Evolutionary conservation across 1,140 invertebrate genomes (phyloP).

Genomic region (Magallana ariakensis): DNA sequence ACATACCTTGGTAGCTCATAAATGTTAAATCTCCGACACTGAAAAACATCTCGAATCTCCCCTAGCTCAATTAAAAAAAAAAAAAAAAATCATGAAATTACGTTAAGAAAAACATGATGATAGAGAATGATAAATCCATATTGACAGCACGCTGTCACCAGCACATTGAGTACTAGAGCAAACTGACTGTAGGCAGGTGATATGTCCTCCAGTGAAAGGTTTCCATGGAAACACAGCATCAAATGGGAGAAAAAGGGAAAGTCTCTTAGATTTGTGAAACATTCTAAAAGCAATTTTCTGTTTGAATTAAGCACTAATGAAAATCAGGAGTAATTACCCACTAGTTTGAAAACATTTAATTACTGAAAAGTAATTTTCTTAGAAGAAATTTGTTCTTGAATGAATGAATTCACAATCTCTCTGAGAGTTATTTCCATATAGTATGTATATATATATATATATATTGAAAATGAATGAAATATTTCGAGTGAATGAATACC

Average conservation of each 20-base stretch:
- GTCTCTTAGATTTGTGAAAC: too few species aligned
- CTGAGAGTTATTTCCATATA: too few species aligned
- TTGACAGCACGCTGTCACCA: not conserved
- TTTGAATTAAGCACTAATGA: too few species aligned
- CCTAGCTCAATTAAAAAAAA: not conserved
- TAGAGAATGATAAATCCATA: not conserved
- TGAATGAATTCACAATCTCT: too few species aligned
- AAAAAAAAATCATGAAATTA: not conserved
- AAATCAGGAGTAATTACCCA: too few species aligned
- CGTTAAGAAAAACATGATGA: not conserved
- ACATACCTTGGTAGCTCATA: slow-evolving; percentile 7
- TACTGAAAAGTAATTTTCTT: too few species aligned
- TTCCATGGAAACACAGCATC: slow-evolving; percentile 1
- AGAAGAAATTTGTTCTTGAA: too few species aligned
- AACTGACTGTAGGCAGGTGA: not conserved
- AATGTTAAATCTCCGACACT: not conserved
- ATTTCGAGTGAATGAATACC: too few species aligned
- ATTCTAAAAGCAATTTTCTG: too few species aligned
- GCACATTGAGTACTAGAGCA: not conserved
- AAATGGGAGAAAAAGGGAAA: not conserved
- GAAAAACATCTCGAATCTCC: not conserved
- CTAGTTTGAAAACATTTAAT: too few species aligned
- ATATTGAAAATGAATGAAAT: too few species aligned
- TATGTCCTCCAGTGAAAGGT: not conserved
- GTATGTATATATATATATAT: too few species aligned